Conservation (phyloP, 2,113 vertebrate genomes). For the Cyprinodon brontotheroides region DNA sequence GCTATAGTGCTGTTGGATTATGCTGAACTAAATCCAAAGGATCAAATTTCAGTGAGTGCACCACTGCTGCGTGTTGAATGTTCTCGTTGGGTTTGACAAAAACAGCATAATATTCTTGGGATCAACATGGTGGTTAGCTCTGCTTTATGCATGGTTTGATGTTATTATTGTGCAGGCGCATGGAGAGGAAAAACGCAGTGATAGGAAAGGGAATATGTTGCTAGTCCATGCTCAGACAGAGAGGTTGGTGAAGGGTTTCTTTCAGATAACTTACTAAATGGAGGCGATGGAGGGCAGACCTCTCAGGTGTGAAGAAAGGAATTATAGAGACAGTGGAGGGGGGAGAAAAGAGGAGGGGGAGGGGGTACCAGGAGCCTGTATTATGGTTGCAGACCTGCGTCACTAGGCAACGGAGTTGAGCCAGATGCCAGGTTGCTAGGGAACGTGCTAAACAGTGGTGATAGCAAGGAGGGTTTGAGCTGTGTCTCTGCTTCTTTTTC, state of each 20-base stretch:
- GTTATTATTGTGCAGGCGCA: constrained; percentile 41
- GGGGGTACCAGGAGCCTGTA: constrained; percentile 63
- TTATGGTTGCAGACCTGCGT: constrained; percentile 70
- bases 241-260: constrained; percentile 67
- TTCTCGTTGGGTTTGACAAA: constrained; percentile 62
- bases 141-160: constrained; percentile 56
- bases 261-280: constrained; percentile 55
- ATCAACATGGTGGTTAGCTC: constrained; percentile 69
- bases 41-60: constrained; percentile 78
- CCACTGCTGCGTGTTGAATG: constrained; percentile 47
- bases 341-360: constrained; percentile 66
- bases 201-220: constrained; percentile 18
- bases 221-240: constrained; percentile 48
- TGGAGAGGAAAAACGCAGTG: constrained; percentile 24
- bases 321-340: constrained; percentile 60
- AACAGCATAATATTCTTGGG: constrained; percentile 60
- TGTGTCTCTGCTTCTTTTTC: constrained; percentile 45
- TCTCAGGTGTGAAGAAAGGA: constrained; percentile 80
- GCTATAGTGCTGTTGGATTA: constrained; percentile 75
- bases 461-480: constrained; percentile 45
- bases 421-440: constrained; percentile 81
- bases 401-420: constrained; percentile 72
- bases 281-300: constrained; percentile 60
- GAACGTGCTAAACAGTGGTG: constrained; percentile 65
- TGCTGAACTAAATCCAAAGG: constrained; percentile 70